phyloP scores from a whole-genome alignment of 2,113 vertebrate genomes.

The Cyprichromis sp. region DNA sequence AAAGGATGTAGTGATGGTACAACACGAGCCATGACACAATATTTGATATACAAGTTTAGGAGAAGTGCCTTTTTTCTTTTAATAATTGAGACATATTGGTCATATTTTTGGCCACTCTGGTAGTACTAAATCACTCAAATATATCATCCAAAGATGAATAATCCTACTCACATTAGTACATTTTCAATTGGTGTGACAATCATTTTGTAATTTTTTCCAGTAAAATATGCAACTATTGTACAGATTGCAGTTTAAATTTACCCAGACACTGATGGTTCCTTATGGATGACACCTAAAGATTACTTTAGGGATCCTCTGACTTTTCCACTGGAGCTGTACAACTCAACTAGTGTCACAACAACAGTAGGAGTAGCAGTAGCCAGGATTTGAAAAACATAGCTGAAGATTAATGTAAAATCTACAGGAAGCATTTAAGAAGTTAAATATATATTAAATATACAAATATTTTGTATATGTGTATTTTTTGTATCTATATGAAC shows the following conservation, averaged over 20 bases:
- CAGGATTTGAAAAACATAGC: not conserved
- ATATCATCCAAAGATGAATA: not conserved
- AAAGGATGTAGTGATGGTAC: not conserved
- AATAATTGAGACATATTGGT: not conserved
- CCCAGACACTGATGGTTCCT: not conserved
- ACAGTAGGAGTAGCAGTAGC: not conserved
- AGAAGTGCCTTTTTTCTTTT: not conserved
- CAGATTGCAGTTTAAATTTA: not conserved
- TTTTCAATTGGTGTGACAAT: not conserved
- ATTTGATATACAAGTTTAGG: not conserved
- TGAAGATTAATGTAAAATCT: not conserved
- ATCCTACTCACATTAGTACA: not conserved
- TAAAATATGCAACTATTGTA: not conserved
- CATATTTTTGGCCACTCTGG: not conserved
- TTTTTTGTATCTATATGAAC: not conserved
- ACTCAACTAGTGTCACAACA: not conserved
- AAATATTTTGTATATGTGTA: not conserved
- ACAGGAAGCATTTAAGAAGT: not conserved
- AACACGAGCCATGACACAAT: not conserved
- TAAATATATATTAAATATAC: not conserved
- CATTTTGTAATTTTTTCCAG: not conserved
- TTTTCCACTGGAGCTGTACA: not conserved
- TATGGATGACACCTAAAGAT: not conserved
- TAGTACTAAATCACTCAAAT: not conserved
- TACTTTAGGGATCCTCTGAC: not conserved